phyloP scores from a whole-genome alignment of 2,797 vertebrate genomes.

The Astyanax mexicanus region DNA sequence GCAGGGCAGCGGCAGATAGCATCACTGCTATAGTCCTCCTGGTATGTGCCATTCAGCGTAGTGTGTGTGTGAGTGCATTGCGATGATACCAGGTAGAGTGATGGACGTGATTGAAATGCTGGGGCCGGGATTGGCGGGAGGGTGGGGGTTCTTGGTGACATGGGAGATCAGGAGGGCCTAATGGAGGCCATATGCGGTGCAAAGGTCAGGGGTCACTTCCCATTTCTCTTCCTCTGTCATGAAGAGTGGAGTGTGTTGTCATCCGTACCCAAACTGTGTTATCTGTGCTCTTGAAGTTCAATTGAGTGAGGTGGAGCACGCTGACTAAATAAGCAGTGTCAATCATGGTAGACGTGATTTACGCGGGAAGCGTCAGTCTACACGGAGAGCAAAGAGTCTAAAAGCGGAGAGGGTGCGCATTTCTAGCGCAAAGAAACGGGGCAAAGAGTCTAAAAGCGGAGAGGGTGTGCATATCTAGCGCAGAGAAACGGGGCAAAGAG shows the following conservation, averaged over 20 bases:
- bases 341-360: not conserved
- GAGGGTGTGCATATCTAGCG: too few species aligned
- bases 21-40: constrained; percentile 64
- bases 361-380: too few species aligned
- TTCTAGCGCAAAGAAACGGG: too few species aligned
- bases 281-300: constrained; percentile 28
- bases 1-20: constrained; percentile 64
- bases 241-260: constrained; percentile 47
- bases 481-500: too few species aligned
- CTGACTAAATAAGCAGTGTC: constrained; percentile 1
- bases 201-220: constrained; percentile 49
- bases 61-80: constrained; percentile 49
- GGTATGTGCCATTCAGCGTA: constrained; percentile 61
- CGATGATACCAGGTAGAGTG: constrained; percentile 62
- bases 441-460: too few species aligned
- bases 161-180: constrained; percentile 26
- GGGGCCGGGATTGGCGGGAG: not conserved
- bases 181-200: constrained; percentile 55
- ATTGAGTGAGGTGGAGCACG: constrained; percentile 5
- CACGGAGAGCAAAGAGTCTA: too few species aligned
- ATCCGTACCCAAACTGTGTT: constrained; percentile 31
- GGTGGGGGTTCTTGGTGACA: constrained; percentile 24
- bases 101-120: constrained; percentile 58
- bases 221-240: constrained; percentile 54
- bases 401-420: too few species aligned